Percentiles rank a stretch among this genome's conserved stretches.
phyloP scores from a whole-genome alignment of 2,113 vertebrate species.

The Theristicus caerulescens region DNA sequence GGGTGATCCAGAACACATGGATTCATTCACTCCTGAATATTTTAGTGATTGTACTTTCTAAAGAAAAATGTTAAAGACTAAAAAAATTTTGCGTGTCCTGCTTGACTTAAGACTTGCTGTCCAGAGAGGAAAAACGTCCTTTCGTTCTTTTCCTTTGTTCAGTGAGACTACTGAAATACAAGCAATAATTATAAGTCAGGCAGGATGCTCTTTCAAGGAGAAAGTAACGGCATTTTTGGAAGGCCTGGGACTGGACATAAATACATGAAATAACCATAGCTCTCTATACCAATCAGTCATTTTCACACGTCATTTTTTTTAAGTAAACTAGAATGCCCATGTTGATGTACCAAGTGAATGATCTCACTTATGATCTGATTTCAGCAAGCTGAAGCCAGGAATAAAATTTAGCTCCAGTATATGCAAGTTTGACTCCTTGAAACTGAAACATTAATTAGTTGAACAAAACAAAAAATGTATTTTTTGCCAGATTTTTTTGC shows the following conservation, averaged over 20 bases:
- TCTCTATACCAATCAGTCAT: neutral
- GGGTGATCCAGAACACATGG: neutral
- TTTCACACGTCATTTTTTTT: neutral
- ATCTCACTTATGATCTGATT: constrained; percentile 30
- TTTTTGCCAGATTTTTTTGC: neutral
- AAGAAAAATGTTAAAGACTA: neutral
- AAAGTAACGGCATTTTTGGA: neutral
- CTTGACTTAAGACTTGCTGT: neutral
- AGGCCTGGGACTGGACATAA: neutral
- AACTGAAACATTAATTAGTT: constrained; percentile 46
- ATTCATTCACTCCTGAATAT: neutral
- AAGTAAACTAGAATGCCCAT: neutral
- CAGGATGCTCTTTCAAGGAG: neutral
- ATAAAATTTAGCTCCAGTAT: constrained; percentile 9
- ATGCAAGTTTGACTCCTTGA: constrained; percentile 25
- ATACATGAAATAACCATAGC: neutral
- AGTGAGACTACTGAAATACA: neutral
- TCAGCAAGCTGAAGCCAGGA: constrained; percentile 23
- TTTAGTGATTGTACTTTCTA: neutral
- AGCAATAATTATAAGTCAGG: neutral
- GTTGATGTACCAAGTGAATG: neutral
- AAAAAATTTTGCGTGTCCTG: neutral
- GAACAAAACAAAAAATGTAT: neutral
- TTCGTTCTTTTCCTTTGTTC: neutral
- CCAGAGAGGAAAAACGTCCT: neutral